phyloP scores from a whole-genome alignment of 2,113 vertebrate species.

The Sisor rabdophorus region DNA sequence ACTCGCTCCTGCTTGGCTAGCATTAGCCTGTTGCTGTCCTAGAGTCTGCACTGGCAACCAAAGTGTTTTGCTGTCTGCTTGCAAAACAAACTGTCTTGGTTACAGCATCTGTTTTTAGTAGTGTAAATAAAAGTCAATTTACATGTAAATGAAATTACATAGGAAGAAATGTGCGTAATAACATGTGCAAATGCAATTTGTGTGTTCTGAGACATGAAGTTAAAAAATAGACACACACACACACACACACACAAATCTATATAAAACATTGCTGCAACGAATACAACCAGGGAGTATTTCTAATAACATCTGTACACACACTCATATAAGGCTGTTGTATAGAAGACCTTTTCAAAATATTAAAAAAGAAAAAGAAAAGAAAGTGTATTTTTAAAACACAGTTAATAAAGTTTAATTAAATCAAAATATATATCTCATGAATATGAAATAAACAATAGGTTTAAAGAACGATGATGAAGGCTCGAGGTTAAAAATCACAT shows the following conservation, averaged over 20 bases:
- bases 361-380: slow-evolving; percentile 13
- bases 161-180: slow-evolving; percentile 23
- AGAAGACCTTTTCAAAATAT: neutral
- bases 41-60: neutral
- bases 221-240: neutral
- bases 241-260: neutral
- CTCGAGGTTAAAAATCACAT: neutral
- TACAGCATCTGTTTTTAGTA: neutral
- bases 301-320: slow-evolving; percentile 4
- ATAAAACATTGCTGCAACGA: slow-evolving; percentile 2
- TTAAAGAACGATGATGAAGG: neutral
- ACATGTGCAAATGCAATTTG: slow-evolving; percentile 22
- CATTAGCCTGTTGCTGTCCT: neutral
- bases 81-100: slow-evolving; percentile 1
- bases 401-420: neutral
- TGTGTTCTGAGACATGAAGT: slow-evolving; percentile 14
- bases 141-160: slow-evolving; percentile 31
- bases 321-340: slow-evolving; percentile 5
- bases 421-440: neutral
- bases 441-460: neutral
- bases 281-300: slow-evolving; percentile 15
- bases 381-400: neutral
- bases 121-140: slow-evolving; percentile 3
- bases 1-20: neutral
- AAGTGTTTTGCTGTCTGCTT: neutral